Base-by-base conservation (phyloP, 1,140 invertebrate genomes). In the Macrobrachium rosenbergii region DNA sequence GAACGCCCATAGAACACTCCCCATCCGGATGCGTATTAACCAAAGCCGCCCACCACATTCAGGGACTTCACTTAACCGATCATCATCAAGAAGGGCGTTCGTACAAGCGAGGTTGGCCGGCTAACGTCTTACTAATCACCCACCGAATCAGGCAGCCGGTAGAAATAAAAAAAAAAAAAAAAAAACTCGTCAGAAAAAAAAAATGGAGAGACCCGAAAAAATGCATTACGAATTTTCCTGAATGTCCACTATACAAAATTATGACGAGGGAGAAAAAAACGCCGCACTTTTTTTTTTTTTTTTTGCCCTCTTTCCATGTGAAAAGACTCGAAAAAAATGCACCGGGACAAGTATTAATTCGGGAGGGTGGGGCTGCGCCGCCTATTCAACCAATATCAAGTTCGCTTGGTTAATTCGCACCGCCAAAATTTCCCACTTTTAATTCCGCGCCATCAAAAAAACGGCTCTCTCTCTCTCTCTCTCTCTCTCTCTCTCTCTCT, bases 191-290 rank as follows among this genome's bases (percentile, higher is more conserved):
- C 58, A 45, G 73, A 64, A 76, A 83, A 85, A 37, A 37, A 37
- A 37, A 37, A 37, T 37, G 75, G 59, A 45, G 59, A 45, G 83
- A 63, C 37, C 21, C 63, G 80, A 72, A 85, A 85, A 79, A 79
- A 69, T 59, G 62, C n/a, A 52, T 37, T 37, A 37, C 28, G 76
- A 76, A 85, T 85, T 85, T 85, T 85, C 83, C 79, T 85, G 83
- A 85, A 85, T 85, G 83, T 79, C 75, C 83, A 85, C 83, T 85
- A 79, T 79, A 85, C 83, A 79, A 85, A 85, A 85, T 78, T 85
- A 85, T 79, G 83, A 69, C 21, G 75, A 37, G 28, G 28, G 28
- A 1, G 28, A 37, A 37, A 37, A 37, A 78, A 85, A 79, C n/a
- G 79, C 62, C 79, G 83, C 75, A 72, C 75, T 79, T 79, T 85